Base-by-base conservation (phyloP, 2,113 vertebrate species). In the Amphiprion ocellaris region DNA sequence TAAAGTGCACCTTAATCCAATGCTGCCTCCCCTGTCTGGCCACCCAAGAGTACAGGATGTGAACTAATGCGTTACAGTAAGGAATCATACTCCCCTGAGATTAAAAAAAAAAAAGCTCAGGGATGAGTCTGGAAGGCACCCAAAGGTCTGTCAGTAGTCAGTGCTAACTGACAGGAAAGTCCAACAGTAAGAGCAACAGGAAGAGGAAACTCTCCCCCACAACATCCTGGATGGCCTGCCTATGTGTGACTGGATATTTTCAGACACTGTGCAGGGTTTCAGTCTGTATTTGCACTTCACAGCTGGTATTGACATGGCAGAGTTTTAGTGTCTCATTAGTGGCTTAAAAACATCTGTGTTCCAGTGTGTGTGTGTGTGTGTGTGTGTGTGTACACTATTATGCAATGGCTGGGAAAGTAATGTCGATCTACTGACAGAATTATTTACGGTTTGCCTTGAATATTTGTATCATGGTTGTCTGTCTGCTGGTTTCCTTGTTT, bases 21-120 rank as follows among this genome's bases (percentile, higher is more conserved):
- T 6, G 10, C 60, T 78, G 55, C 79, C 66, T 82, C 68, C 66
- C 17, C 69, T 28, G 74, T 33, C 66, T 6, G 89, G 56, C 92
- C 92, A 93, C 93, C 92, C 93, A 92, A 70, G 91, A 85, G 82
- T 19, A 77, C 86, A 90, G 91, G 93, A 92, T 90, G 83, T 93
- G 87, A 89, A 82, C 77, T 90, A 86, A 92, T 77, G 87, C 81
- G 66, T 79, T 58, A 84, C 78, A 66, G 86, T 79, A 23, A 86
- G 74, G 60, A 84, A 85, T 80, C 46, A 2, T 23, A 77, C 77
- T 82, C 87, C 80, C 79, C 33, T 8, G 68, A 85, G 89, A 87
- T 75, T 69, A 33, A 81, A 74, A 71, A 69, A 74, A 69, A 65
- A 54, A 33, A 52, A 47, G 39, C 24, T 52, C 64, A 17, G 63